These are phyloP conservation scores for Gouania willdenowi DNA, from an alignment of 2,797 vertebrate species.

Conservation along the genomic window DNA sequence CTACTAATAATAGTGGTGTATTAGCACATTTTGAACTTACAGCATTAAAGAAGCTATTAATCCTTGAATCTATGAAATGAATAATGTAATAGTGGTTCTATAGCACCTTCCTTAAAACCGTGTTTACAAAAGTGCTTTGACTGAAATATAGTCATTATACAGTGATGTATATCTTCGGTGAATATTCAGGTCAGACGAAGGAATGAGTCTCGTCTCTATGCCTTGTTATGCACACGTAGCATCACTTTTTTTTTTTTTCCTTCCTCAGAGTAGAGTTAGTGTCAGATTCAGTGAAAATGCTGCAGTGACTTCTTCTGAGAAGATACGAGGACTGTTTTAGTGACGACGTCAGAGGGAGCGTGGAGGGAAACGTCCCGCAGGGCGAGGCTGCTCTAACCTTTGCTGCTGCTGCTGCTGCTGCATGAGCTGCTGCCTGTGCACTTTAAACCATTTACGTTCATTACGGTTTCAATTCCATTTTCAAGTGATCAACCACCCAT, in stretches of 20 bases:
- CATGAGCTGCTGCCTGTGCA: conserved; percentile 64
- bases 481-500: conserved; percentile 31
- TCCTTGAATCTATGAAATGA: conserved; percentile 32
- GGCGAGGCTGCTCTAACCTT: conserved; percentile 42
- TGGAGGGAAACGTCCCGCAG: conserved; percentile 17
- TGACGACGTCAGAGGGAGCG: too few species aligned
- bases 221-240: conserved; percentile 49
- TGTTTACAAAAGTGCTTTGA: conserved; percentile 60
- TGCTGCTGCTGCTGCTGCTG: conserved; percentile 34
- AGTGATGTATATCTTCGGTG: conserved; percentile 34
- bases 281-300: background rate
- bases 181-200: conserved; percentile 52
- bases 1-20: too few species aligned
- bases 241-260: conserved; percentile 1
- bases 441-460: conserved; percentile 68
- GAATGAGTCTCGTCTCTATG: conserved; percentile 59
- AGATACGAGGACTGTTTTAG: conserved; percentile 19
- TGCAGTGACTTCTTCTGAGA: conserved; percentile 12
- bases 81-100: conserved; percentile 26
- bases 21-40: conserved; percentile 22
- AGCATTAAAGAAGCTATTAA: conserved; percentile 40
- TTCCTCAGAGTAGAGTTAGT: conserved; percentile 12
- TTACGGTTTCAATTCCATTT: conserved; percentile 45
- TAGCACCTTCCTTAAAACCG: conserved; percentile 49
- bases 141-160: conserved; percentile 27